These are phyloP conservation scores for Mandrillus leucophaeus DNA, from an alignment of 2,113 vertebrate species.

Conservation along the genomic window DNA sequence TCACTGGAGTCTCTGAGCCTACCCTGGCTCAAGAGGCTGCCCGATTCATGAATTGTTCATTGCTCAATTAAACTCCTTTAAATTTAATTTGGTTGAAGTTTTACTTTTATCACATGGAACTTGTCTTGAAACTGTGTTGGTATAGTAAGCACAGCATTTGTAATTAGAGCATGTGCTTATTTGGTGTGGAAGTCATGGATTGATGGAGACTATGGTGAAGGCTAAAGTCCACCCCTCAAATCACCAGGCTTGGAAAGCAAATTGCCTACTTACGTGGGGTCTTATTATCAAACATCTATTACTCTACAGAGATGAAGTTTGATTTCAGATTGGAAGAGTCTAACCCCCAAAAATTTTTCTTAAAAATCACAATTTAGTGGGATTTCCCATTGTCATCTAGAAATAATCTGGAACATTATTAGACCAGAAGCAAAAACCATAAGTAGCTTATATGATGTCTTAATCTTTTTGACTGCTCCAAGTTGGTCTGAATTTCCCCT, in stretches of 20 bases:
- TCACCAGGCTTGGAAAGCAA: not conserved
- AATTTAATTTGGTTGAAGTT: too few species aligned
- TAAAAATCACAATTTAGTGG: not conserved
- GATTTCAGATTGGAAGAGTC: not conserved
- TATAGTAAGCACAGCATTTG: not conserved
- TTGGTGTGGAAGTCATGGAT: not conserved
- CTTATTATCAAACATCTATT: not conserved
- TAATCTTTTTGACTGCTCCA: not conserved
- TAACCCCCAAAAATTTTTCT: not conserved
- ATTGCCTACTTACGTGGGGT: not conserved
- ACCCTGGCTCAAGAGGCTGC: too few species aligned
- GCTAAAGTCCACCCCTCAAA: not conserved
- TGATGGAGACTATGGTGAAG: not conserved
- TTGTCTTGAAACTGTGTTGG: not conserved
- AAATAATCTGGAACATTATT: not conserved
- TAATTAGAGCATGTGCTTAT: not conserved
- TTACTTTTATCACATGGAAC: not conserved
- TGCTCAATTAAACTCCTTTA: too few species aligned
- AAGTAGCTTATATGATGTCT: not conserved
- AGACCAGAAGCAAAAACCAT: not conserved
- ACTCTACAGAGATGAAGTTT: not conserved
- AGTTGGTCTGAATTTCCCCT: not conserved
- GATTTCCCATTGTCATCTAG: not conserved
- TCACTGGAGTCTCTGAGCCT: too few species aligned
- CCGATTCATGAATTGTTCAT: too few species aligned